phyloP scores from a whole-genome alignment of 2,888 invertebrate genomes.

The Philopedon plagiatum region DNA sequence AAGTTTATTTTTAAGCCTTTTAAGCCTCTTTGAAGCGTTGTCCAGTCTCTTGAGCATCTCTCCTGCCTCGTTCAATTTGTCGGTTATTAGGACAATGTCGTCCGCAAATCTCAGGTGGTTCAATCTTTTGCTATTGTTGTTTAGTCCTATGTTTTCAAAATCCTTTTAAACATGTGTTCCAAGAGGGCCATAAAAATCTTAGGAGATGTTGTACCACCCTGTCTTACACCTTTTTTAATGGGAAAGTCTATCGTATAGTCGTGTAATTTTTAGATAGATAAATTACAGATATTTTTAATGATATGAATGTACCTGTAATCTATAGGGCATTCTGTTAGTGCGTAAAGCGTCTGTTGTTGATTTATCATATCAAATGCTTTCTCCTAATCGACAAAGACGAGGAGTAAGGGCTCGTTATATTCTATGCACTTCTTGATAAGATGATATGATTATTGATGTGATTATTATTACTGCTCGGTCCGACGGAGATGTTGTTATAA shows the following conservation, averaged over 20 bases:
- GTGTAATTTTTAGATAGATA: slow-evolving; percentile 8
- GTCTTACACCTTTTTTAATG: slow-evolving; percentile 19
- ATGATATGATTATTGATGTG: too few species aligned
- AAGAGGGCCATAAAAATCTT: slow-evolving; percentile 17
- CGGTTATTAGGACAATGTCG: slow-evolving; percentile 10
- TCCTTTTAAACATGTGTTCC: not conserved
- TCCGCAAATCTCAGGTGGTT: slow-evolving; percentile 14
- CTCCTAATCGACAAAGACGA: not conserved
- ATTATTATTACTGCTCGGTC: too few species aligned
- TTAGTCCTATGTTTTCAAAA: slow-evolving; percentile 3
- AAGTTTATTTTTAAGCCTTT: slow-evolving; percentile 9
- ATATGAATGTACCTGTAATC: slow-evolving; percentile 10
- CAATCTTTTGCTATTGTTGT: not conserved
- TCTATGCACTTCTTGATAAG: not conserved
- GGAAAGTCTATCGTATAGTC: slow-evolving; percentile 2
- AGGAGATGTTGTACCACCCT: slow-evolving; percentile 9
- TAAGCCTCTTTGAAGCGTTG: not conserved
- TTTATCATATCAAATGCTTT: slow-evolving; percentile 1
- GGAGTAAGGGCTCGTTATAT: not conserved
- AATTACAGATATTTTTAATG: slow-evolving; percentile 10
- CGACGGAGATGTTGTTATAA: too few species aligned
- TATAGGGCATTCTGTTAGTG: too few species aligned
- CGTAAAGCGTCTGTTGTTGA: not conserved
- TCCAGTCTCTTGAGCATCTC: not conserved
- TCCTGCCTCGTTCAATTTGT: slow-evolving; percentile 7